phyloP scores from a whole-genome alignment of 2,797 vertebrate species.

The Pangasius macronema region DNA sequence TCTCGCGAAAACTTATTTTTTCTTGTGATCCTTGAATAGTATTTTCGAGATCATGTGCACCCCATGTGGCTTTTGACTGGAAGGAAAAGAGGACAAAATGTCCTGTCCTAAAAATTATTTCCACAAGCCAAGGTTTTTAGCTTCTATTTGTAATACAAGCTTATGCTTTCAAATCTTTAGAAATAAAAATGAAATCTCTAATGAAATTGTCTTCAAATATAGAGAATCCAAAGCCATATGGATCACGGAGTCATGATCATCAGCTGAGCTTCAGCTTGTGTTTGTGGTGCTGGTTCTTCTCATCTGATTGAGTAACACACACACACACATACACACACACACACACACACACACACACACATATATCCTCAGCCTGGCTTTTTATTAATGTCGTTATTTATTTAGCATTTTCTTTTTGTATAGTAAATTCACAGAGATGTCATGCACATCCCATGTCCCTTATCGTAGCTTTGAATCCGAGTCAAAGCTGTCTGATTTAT shows the following conservation, averaged over 20 bases:
- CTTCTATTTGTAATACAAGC: background rate
- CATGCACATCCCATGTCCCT: constrained; percentile 37
- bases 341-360: constrained; percentile 14
- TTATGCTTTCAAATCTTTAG: background rate
- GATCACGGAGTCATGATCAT: constrained; percentile 17
- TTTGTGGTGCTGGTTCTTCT: background rate
- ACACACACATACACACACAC: background rate
- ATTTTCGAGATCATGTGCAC: background rate
- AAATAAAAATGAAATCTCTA: background rate
- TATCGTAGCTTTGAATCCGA: constrained; percentile 40
- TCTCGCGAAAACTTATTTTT: background rate
- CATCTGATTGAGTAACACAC: background rate
- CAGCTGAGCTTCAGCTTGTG: constrained; percentile 1
- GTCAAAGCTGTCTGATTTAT: constrained; percentile 54
- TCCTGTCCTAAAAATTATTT: background rate
- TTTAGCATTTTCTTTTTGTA: background rate
- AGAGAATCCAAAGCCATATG: background rate
- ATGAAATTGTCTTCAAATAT: constrained; percentile 6
- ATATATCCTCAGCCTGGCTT: background rate
- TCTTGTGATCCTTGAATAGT: background rate
- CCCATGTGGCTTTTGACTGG: background rate
- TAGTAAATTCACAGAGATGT: constrained; percentile 41
- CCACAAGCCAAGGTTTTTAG: background rate
- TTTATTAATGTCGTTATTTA: constrained; percentile 20
- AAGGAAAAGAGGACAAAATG: background rate